Conservation (phyloP, 2,888 invertebrate species). For the Sycophila texana region DNA sequence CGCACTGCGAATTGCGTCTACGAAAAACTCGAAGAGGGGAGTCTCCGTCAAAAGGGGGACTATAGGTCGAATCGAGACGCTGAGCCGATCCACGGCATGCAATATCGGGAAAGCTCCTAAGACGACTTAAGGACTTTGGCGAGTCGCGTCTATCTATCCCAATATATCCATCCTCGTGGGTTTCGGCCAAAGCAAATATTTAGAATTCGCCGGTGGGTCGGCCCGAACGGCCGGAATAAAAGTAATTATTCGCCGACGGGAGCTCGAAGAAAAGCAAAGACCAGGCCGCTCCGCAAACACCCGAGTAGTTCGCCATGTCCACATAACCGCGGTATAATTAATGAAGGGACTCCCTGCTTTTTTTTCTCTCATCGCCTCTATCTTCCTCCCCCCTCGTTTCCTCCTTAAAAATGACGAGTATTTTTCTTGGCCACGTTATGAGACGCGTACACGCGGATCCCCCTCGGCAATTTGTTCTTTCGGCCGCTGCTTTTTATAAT, state of each 20-base stretch:
- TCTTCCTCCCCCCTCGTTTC: background rate
- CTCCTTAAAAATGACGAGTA: background rate
- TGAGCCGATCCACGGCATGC: constrained; percentile 18
- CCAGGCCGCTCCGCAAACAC: background rate
- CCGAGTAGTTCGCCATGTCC: background rate
- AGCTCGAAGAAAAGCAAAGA: background rate
- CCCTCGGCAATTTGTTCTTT: no score
- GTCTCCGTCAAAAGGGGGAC: no score
- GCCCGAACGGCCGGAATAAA: constrained; percentile 9
- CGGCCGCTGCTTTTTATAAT: no score
- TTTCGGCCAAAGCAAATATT: constrained; percentile 36
- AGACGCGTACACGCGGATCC: no score
- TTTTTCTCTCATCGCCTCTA: background rate
- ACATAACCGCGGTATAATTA: constrained; percentile 13
- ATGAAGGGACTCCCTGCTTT: background rate
- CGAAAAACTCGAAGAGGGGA: no score
- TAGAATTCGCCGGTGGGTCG: constrained; percentile 1
- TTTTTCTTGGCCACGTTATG: background rate
- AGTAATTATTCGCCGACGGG: constrained; percentile 28
- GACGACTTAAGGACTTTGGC: constrained; percentile 46
- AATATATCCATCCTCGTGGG: constrained; percentile 1
- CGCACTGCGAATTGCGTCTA: no score
- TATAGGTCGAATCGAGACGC: no score
- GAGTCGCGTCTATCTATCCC: constrained; percentile 10
- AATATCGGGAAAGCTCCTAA: constrained; percentile 35